Conservation (phyloP, 2,888 invertebrate species). For the Athripsodes cinereus region DNA sequence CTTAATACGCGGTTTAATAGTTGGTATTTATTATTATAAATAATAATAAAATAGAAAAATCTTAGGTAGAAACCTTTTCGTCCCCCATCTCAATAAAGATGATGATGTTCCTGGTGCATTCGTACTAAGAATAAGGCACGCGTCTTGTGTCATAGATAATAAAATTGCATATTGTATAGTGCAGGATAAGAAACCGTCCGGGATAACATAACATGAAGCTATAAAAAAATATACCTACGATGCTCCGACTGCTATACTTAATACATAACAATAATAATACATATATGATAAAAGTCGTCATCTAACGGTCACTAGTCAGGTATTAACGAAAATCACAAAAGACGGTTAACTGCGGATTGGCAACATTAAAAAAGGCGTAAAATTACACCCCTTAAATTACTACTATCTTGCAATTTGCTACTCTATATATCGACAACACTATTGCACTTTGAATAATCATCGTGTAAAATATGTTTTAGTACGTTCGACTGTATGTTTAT, state of each 20-base stretch:
- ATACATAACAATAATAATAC: too few relatives aligned
- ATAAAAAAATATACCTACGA: too few relatives aligned
- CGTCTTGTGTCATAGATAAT: not conserved
- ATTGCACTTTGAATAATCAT: too few relatives aligned
- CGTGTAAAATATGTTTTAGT: too few relatives aligned
- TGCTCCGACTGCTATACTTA: too few relatives aligned
- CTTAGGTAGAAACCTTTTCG: not conserved
- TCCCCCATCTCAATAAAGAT: not conserved
- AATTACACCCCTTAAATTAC: too few relatives aligned
- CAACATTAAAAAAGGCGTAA: too few relatives aligned
- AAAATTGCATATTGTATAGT: not conserved
- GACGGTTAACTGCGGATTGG: conserved; percentile 7
- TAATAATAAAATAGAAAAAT: not conserved
- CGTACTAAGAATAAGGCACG: not conserved
- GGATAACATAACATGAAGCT: not conserved
- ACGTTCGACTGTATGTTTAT: too few relatives aligned
- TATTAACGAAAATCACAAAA: conserved; percentile 10
- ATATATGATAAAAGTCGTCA: not conserved
- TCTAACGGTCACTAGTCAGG: conserved; percentile 10
- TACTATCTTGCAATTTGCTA: too few relatives aligned
- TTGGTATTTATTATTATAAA: too few relatives aligned
- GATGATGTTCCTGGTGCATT: not conserved
- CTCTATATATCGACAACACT: too few relatives aligned
- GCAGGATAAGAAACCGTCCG: not conserved
- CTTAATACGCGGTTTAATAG: too few relatives aligned